Base-by-base conservation (phyloP, 1,140 invertebrate species). In the Drosophila bipectinata region DNA sequence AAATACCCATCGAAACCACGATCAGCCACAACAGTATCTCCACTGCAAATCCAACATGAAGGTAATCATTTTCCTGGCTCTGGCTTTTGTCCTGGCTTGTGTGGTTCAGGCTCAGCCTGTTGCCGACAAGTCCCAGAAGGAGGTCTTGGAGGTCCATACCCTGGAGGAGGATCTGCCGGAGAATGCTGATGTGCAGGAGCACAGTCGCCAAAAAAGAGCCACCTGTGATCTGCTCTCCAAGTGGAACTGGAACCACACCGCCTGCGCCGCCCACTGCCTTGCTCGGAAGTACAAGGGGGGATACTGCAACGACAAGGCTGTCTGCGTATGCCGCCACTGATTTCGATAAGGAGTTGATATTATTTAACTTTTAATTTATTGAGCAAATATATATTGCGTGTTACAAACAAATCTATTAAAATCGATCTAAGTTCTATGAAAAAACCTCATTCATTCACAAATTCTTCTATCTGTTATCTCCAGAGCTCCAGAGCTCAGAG, bases 141-240 rank as follows among this genome's bases (percentile, higher is more conserved):
- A 41, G 39, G 14, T 6, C 6, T 14, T 41, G 44, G 44, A 34
- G 32, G 32, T 34, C 8, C 32, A 34, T 10, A 34, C 44, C 1
- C 5, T 34, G 7, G 53, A 10, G 24, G 14, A 45, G 7, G 6
- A 32, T 18, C 7, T 15, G 5, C 14, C 30, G 28, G 49, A 57
- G 41, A 9, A 15, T 1, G 8, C 26, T 6, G 18, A 56, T 1
- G 37, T 18, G 21, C 15, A 26, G 4, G 60, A 51, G 15, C 75
- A 73, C 49, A 68, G 34, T 49, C 90, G 90, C 10, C 77, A 90
- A 6, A 91, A 91, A 37, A 69, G 89, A 6, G 89, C 90, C 44
- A 91, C 89, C 24, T 91, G 89, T 10, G 89, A 91, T 56, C 51
- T 91, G 3, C 58, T 91, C 5, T 90, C 81, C 15, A 53, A 61